These are phyloP conservation scores for Drosophila tristis DNA, from an alignment of 1,140 invertebrate genomes.

Conservation along the genomic window DNA sequence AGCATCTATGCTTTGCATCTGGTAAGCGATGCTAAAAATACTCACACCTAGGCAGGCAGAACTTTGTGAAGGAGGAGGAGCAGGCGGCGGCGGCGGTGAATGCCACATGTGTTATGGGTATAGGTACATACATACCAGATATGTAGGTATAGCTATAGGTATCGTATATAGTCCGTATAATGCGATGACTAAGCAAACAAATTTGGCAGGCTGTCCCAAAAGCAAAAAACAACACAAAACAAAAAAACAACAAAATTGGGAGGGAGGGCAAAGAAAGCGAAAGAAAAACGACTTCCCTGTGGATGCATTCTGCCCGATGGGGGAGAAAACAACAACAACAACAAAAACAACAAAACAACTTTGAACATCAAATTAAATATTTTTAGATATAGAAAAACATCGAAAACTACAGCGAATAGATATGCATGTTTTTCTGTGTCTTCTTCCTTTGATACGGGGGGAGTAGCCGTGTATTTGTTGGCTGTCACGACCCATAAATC, in stretches of 20 bases:
- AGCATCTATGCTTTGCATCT: conserved; percentile 24
- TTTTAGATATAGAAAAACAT: conserved; percentile 45
- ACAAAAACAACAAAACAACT: conserved; percentile 12
- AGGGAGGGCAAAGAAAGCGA: background rate
- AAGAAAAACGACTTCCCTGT: conserved; percentile 19
- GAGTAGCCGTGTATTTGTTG: conserved; percentile 21
- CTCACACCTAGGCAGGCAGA: conserved; percentile 47
- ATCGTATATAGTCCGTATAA: conserved; percentile 36
- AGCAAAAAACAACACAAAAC: conserved; percentile 27
- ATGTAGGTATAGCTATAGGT: background rate
- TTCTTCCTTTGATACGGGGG: background rate
- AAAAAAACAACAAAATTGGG: background rate
- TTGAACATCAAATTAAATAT: conserved; percentile 29
- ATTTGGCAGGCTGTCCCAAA: conserved; percentile 64
- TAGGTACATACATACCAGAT: background rate
- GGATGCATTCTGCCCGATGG: background rate
- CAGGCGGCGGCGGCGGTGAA: conserved; percentile 13
- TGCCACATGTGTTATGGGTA: conserved; percentile 43
- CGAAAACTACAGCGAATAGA: conserved; percentile 11
- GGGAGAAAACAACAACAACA: conserved; percentile 6
- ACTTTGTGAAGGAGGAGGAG: conserved; percentile 35
- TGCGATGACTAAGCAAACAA: conserved; percentile 74
- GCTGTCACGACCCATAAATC: conserved; percentile 38
- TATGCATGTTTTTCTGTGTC: conserved; percentile 11
- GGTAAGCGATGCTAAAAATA: conserved; percentile 50